These are phyloP conservation scores for Pseudomyrmex pallidus DNA, from an alignment of 1,140 invertebrate genomes.

Conservation along the genomic window DNA sequence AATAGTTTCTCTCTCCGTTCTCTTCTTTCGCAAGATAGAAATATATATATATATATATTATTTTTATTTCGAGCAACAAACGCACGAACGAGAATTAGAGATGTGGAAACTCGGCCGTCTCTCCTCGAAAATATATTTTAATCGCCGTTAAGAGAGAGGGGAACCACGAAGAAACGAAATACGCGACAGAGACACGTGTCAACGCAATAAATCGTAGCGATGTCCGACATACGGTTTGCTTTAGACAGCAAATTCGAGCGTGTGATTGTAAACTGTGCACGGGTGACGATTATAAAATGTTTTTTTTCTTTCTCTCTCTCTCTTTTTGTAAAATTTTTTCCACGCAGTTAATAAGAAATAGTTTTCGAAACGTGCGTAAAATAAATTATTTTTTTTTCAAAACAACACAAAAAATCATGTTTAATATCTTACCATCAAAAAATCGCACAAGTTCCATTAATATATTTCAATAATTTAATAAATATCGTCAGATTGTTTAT, in stretches of 20 bases:
- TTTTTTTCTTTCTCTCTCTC: constrained; percentile 52
- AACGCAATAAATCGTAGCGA: constrained; percentile 83
- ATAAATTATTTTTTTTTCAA: no score
- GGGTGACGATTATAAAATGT: constrained; percentile 29
- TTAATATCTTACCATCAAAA: no score
- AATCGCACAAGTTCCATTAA: no score
- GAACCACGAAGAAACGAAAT: constrained; percentile 47
- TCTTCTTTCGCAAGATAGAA: neutral
- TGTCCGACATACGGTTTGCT: constrained; percentile 80
- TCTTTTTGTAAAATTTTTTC: neutral
- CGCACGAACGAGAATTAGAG: constrained; percentile 33
- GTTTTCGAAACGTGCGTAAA: no score
- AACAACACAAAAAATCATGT: neutral
- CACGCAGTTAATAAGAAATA: no score
- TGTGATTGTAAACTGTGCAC: constrained; percentile 63
- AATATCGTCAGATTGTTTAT: neutral
- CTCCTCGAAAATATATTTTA: constrained; percentile 71
- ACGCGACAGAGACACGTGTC: constrained; percentile 79
- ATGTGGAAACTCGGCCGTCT: constrained; percentile 59
- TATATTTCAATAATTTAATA: neutral
- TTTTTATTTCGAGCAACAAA: neutral
- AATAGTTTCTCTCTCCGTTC: neutral
- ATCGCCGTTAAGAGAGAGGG: constrained; percentile 67
- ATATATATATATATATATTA: constrained; percentile 11
- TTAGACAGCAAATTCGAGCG: constrained; percentile 76